Base-by-base conservation (phyloP, 2,113 vertebrate species). In the Pontoporia blainvillei region DNA sequence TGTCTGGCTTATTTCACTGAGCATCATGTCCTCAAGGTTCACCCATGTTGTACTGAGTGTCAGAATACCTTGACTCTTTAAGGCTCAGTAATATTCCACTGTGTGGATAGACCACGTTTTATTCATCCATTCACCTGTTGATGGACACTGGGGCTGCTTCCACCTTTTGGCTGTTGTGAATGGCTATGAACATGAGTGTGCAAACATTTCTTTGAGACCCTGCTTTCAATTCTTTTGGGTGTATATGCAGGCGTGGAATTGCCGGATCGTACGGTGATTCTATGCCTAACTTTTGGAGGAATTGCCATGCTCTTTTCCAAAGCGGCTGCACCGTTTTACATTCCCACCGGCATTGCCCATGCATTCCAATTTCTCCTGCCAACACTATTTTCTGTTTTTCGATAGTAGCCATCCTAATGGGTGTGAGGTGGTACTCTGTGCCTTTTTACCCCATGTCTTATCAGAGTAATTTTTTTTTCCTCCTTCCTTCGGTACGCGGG, bases 41-140 rank as follows among this genome's bases (percentile, higher is more conserved):
- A 7, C 44, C 29, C 54, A 14, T 4, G 34, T 1, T 3, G 85
- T 27, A 6, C 11, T 29, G 6, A 4, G 15, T 14, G 54, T 72
- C 66, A 34, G 67, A 41, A 11, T 15, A 4, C 9, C 34, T 46
- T 62, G 71, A 54, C 34, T 61, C 31, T 12, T 52, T n/a, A 23
- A 36, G 66, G 41, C 34, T n/a, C 20, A 36, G 12, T 20, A 8
- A 29, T 12, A 31, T 14, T 18, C 29, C 66, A 10, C 1, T 0
- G 14, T 12, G 34, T 10, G 72, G 71, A 41, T 6, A n/a, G 64
- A 12, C 25, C n/a, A 2, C 64, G 1, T 2, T 20, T 11, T 39
- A 73, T 25, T 41, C 29, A 11, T 12, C 1, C 36, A 9, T n/a
- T 49, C 12, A 31, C 3, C 36, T 2, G 27, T 5, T 5, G 2